Base-by-base conservation (phyloP, 2,888 invertebrate genomes). In the Amaurobius ferox region DNA sequence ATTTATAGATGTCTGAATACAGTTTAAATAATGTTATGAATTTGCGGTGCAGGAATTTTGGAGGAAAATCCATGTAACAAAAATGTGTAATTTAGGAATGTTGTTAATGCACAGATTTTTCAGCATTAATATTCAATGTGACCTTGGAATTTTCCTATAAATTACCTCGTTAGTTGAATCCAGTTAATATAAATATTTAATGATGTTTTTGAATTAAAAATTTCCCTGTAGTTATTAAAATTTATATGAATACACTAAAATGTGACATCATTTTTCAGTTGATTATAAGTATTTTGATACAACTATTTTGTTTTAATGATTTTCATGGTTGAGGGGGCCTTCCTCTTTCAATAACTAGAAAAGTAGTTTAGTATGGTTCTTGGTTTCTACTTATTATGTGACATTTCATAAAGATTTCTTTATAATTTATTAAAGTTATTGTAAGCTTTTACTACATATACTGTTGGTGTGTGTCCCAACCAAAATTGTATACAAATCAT, bases 1-100 rank as follows among this genome's bases (percentile, higher is more conserved):
- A 71, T 19, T 16, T 71, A 78, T 85, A 85, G 83, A 78, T 85
- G 77, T 85, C 83, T 77, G 72, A 83, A 61, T 30, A 61, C 40
- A 32, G 61, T 64, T 80, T 74, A 68, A 72, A 80, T 32, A 7
- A 72, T 77, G 83, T 83, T 83, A 83, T 83, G 48, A 40, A 70
- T 76, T 83, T 71, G 61, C 70, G 74, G 67, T 85, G 64, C 83
- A 29, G 72, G 71, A 77, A 66, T 77, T 73, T 79, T 83, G 55
- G 28, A 35, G 40, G 16, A 68, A 55, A 40, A 40, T 68, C 78
- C 77, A 66, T 30, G 30, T 55, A 30, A 55, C 23, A 73, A 66
- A 64, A 55, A 64, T 85, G 61, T 76, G 68, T 81, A 74, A 55
- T 70, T 61, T 74, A 39, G 44, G 40, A 64, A 70, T 68, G 68